These are phyloP conservation scores for Amphiprion percula DNA, from an alignment of 2,113 vertebrate species.

Conservation along the genomic window DNA sequence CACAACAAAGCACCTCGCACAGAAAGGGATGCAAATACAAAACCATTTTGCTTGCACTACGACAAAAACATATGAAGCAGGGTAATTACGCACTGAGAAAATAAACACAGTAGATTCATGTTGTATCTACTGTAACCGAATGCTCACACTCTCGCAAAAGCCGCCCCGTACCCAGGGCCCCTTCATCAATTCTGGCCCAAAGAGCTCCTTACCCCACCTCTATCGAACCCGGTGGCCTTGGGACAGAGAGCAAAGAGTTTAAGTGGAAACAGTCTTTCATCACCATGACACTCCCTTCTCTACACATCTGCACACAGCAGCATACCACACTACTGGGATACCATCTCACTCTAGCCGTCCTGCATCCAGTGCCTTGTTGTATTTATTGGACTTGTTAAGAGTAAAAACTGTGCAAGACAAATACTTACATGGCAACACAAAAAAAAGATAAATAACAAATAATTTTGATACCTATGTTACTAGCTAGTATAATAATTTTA, in stretches of 20 bases:
- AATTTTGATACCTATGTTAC: neutral
- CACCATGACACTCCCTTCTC: slow-evolving; percentile 59
- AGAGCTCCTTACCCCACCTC: slow-evolving; percentile 71
- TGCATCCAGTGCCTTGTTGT: slow-evolving; percentile 16
- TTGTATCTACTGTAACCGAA: slow-evolving; percentile 53
- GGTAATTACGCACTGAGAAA: slow-evolving; percentile 8
- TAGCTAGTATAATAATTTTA: no score
- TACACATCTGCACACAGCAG: slow-evolving; percentile 71
- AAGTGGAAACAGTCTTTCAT: slow-evolving; percentile 81
- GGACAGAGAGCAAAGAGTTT: slow-evolving; percentile 73
- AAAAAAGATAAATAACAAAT: neutral
- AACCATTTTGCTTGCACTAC: neutral
- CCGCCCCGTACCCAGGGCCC: slow-evolving; percentile 65
- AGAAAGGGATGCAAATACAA: slow-evolving; percentile 26
- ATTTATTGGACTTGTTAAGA: slow-evolving; percentile 4
- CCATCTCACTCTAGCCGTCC: slow-evolving; percentile 18
- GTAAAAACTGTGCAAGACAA: neutral
- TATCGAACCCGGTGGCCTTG: slow-evolving; percentile 74
- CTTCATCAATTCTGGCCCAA: slow-evolving; percentile 60
- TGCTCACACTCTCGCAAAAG: slow-evolving; percentile 38
- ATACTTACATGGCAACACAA: neutral
- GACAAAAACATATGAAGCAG: neutral
- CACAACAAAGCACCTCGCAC: slow-evolving; percentile 21
- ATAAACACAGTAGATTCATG: neutral
- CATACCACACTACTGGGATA: slow-evolving; percentile 48